Conservation (phyloP, 92 coral and sea anemone species). For the Desmophyllum pertusum region DNA sequence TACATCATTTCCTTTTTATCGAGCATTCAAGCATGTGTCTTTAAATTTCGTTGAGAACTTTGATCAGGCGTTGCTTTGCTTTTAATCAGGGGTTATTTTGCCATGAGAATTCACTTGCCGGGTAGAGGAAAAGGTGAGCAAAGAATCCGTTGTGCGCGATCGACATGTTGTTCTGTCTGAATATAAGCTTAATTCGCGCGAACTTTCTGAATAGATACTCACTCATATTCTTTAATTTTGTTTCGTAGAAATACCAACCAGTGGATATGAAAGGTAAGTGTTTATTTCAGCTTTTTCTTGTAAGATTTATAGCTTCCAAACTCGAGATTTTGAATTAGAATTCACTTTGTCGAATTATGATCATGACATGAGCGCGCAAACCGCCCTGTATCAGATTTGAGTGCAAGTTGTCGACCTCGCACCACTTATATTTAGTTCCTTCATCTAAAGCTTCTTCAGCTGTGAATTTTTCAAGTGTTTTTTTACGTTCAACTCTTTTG, state of each 20-base stretch:
- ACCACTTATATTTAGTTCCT: neutral
- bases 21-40: neutral
- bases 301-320: neutral
- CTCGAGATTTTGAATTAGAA: neutral
- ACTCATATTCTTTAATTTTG: neutral
- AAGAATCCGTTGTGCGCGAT: neutral
- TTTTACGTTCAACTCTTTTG: neutral
- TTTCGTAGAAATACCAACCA: constrained; percentile 20
- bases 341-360: too few relatives aligned
- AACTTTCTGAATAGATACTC: neutral
- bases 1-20: constrained; percentile 23
- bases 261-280: constrained; percentile 72
- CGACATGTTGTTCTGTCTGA: neutral
- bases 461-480: constrained; percentile 19
- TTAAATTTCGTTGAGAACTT: neutral
- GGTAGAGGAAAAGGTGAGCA: constrained; percentile 44
- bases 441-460: neutral
- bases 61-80: neutral
- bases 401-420: neutral
- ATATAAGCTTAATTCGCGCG: neutral
- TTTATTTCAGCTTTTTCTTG: neutral
- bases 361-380: neutral
- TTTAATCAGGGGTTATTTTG: neutral
- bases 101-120: constrained; percentile 41
- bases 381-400: neutral